Base-by-base conservation (phyloP, 1,140 invertebrate species). In the Zaprionus gabonicus region DNA sequence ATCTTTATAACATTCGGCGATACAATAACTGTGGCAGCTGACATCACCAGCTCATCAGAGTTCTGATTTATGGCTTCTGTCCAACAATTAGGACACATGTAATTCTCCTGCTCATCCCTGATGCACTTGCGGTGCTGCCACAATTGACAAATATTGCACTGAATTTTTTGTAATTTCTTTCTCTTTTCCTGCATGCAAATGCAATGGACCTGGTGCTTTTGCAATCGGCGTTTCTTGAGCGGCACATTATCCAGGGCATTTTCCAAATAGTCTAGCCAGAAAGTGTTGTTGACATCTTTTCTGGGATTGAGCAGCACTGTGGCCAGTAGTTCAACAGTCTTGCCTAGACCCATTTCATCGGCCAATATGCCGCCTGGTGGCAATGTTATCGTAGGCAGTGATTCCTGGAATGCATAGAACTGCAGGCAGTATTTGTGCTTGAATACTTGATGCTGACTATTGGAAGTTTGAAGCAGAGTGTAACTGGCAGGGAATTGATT, bases 281-380 rank as follows among this genome's bases (percentile, higher is more conserved):
- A 72, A 0, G 12, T 64, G 46, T 76, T 80, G 0, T 15, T 27
- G 10, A 51, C 28, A 2, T 58, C 5, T 1, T 27, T 12, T 17
- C 44, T 28, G 12, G 94, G 94, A 93, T 97, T 94, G 3, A 93
- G 82, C 51, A 97, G 85, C 76, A 97, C 94, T 65, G 95, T 94
- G 15, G 96, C 94, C 12, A 97, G 82, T 23, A 97, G 94, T 93
- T 97, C 96, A 4, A 97, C 95, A 0, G 97, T 97, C 93, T 97
- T 97, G 2, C 97, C 97, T 17, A 97, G 91, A 10, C 96, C 97
- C 97, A 97, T 97, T 93, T 97, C 96, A 93, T 97, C 97, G 17
- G 96, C 96, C 55, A 97, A 92, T 64, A 97, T 97, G 6, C 96
- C 97, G 60, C 96, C 96, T n/a, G 94, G 94, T 41, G 93, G 93